These are phyloP conservation scores for Deroplatys truncata DNA, from an alignment of 2,888 invertebrate species.

Conservation along the genomic window DNA sequence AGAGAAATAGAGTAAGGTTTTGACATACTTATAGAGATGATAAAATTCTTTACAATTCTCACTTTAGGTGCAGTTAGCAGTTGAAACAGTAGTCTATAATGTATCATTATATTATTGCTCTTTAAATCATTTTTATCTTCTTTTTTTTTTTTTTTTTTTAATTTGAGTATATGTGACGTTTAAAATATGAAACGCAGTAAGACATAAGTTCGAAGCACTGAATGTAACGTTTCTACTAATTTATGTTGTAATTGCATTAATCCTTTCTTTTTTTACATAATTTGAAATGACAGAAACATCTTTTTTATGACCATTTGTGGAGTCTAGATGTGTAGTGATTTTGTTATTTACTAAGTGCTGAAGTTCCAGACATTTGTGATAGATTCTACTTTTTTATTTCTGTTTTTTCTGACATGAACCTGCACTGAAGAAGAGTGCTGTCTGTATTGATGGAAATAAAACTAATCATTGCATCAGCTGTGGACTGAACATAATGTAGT, in stretches of 20 bases:
- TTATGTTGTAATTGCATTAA: neutral
- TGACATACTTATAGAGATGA: neutral
- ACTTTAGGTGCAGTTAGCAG: neutral
- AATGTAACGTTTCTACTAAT: neutral
- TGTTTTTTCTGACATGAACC: neutral
- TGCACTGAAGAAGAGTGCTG: neutral
- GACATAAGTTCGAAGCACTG: neutral
- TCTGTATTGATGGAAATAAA: neutral
- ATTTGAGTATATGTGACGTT: neutral
- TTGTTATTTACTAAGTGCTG: neutral
- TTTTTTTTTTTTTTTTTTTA: neutral
- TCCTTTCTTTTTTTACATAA: neutral
- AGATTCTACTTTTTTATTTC: neutral
- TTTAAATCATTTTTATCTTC: neutral
- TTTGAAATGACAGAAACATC: neutral
- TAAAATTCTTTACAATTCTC: neutral
- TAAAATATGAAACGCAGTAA: neutral
- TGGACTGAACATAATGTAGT: neutral
- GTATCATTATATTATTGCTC: neutral
- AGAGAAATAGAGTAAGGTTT: neutral
- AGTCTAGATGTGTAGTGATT: neutral
- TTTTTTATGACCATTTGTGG: neutral
- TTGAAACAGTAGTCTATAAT: neutral
- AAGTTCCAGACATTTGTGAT: slow-evolving; percentile 8
- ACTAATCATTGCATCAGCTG: neutral